Percentiles rank a stretch among this genome's conserved stretches.
These are phyloP conservation scores for Cephus runcator DNA, from an alignment of 2,888 invertebrate genomes.

Conservation along the genomic window DNA sequence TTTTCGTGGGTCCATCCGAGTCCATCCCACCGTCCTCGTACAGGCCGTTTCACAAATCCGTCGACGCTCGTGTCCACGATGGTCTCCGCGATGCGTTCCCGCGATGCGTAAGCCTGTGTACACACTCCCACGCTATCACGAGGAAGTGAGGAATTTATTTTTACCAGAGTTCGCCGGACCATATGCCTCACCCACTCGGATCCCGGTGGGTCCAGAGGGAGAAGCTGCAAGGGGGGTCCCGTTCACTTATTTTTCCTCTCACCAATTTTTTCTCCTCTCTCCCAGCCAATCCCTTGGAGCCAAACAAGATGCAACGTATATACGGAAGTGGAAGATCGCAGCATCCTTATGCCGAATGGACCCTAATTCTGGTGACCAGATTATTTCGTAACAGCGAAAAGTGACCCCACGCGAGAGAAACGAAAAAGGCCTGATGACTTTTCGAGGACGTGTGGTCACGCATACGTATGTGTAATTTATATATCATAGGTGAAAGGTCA, in stretches of 20 bases:
- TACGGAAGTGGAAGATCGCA: not conserved
- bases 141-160: conserved; percentile 48
- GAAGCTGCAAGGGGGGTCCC: not conserved
- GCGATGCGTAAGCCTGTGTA: not conserved
- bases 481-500: not conserved
- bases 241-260: not conserved
- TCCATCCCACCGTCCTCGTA: not conserved
- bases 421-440: not conserved
- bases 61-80: not conserved
- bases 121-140: conserved; percentile 32
- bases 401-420: not conserved
- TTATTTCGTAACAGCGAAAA: not conserved
- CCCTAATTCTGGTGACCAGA: not conserved
- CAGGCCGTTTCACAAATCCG: not conserved
- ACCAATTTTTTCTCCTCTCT: not conserved
- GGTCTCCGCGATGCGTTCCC: not conserved
- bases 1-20: not conserved
- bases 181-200: conserved; percentile 30
- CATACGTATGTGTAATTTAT: not conserved
- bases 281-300: not conserved
- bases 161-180: conserved; percentile 36
- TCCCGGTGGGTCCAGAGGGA: not conserved
- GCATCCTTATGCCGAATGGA: not conserved
- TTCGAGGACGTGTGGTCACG: not conserved
- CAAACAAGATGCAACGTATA: not conserved